Evolutionary conservation across 2,888 invertebrate genomes (phyloP).

Genomic region (Trilocha varians): DNA sequence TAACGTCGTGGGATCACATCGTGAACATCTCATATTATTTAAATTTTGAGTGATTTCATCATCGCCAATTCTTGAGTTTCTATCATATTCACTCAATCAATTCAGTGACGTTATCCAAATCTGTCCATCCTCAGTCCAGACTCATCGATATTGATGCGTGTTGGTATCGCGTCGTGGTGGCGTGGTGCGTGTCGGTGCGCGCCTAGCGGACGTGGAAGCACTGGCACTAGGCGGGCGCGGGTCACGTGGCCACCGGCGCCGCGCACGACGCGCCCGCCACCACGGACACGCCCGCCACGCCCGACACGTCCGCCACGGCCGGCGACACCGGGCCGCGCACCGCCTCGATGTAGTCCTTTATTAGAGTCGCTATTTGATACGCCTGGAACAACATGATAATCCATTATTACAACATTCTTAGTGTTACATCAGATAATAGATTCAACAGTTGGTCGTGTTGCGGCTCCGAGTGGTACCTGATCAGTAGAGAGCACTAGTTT

Average conservation of each 20-base stretch:
- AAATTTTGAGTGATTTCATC: too few species aligned
- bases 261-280: constrained; percentile 11
- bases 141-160: too few species aligned
- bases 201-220: constrained; percentile 67
- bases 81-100: too few species aligned
- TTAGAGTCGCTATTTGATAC: constrained; percentile 92
- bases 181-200: constrained; percentile 4
- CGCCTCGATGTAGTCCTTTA: constrained; percentile 84
- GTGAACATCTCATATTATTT: too few species aligned
- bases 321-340: constrained; percentile 67
- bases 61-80: too few species aligned
- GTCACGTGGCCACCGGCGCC: constrained; percentile 46
- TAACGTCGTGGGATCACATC: too few species aligned
- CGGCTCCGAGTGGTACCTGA: constrained; percentile 71
- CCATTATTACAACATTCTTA: too few species aligned
- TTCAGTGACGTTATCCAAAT: too few species aligned
- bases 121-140: too few species aligned
- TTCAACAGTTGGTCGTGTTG: not conserved
- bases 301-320: constrained; percentile 37
- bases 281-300: too few species aligned
- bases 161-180: constrained; percentile 4
- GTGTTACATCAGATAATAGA: not conserved
- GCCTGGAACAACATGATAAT: constrained; percentile 78
- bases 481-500: constrained; percentile 95
- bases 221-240: constrained; percentile 67